Percentiles rank a stretch among this genome's conserved stretches.
Evolutionary conservation across 1,140 invertebrate genomes (phyloP).

Genomic region (Atta colombica): DNA sequence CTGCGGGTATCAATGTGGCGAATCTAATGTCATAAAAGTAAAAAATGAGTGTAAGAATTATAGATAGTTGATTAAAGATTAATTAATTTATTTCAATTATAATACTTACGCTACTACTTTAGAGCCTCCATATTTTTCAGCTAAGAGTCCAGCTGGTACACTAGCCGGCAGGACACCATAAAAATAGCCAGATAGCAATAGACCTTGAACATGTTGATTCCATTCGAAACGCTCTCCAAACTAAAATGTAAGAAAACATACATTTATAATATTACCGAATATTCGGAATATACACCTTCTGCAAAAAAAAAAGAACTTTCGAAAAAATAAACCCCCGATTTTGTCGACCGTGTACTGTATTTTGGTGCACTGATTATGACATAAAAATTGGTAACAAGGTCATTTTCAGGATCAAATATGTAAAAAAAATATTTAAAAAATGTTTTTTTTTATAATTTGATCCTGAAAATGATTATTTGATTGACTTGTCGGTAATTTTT

Average conservation of each 20-base stretch:
- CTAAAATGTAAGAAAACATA: slow-evolving; percentile 75
- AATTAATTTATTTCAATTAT: slow-evolving; percentile 24
- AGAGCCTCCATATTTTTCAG: slow-evolving; percentile 91
- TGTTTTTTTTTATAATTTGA: too few species aligned
- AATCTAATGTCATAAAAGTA: slow-evolving; percentile 79
- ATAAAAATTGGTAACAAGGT: too few species aligned
- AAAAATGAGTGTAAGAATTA: not conserved
- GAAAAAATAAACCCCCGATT: too few species aligned
- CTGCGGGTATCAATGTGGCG: slow-evolving; percentile 89
- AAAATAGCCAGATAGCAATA: slow-evolving; percentile 90
- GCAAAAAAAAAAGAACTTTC: too few species aligned
- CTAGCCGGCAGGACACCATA: slow-evolving; percentile 88
- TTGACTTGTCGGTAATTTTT: too few species aligned
- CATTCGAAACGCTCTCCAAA: slow-evolving; percentile 88
- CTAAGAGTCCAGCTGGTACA: slow-evolving; percentile 90
- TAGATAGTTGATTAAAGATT: not conserved
- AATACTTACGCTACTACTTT: slow-evolving; percentile 89
- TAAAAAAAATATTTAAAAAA: too few species aligned
- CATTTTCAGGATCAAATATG: too few species aligned
- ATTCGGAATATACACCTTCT: not conserved
- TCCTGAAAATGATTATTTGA: too few species aligned
- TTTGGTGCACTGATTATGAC: too few species aligned
- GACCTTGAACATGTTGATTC: slow-evolving; percentile 88
- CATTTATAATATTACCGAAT: not conserved
- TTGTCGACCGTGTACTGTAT: too few species aligned